Conservation (phyloP, 1,140 invertebrate species). For the Drosophila tristis region DNA sequence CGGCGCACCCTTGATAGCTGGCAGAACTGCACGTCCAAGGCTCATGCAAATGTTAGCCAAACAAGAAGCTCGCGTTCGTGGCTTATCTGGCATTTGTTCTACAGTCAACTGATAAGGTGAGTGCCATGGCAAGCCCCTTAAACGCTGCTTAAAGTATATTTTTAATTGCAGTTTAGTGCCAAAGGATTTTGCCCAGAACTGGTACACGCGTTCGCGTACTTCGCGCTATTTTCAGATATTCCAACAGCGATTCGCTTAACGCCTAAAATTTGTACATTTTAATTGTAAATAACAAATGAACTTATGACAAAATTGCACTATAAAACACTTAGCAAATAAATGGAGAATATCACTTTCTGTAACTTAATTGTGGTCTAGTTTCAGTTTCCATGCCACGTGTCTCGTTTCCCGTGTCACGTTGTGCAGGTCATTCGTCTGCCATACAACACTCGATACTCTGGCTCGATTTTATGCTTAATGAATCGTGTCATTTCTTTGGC, state of each 20-base stretch:
- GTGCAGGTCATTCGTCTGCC: slow-evolving; percentile 54
- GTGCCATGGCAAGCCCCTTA: neutral
- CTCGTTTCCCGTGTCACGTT: slow-evolving; percentile 41
- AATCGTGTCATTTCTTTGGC: slow-evolving; percentile 66
- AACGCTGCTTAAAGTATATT: neutral
- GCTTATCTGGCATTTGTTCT: slow-evolving; percentile 2
- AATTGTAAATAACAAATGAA: too few species aligned
- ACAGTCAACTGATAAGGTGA: slow-evolving; percentile 8
- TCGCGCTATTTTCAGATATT: neutral
- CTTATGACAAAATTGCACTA: neutral
- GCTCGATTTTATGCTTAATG: slow-evolving; percentile 69
- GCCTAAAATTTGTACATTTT: too few species aligned
- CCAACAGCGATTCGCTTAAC: too few species aligned
- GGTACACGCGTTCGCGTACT: neutral
- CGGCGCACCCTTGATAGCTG: slow-evolving; percentile 15
- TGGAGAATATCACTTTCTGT: slow-evolving; percentile 5
- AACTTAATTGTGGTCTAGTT: neutral
- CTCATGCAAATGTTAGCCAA: too few species aligned
- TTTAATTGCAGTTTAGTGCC: neutral
- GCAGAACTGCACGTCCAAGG: neutral
- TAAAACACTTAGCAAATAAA: slow-evolving; percentile 9
- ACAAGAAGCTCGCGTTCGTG: neutral
- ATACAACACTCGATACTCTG: slow-evolving; percentile 71
- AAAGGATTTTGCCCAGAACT: slow-evolving; percentile 4
- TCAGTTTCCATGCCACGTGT: too few species aligned